Conservation (phyloP, 2,113 vertebrate genomes). For the Trochalopteron elliotii region DNA sequence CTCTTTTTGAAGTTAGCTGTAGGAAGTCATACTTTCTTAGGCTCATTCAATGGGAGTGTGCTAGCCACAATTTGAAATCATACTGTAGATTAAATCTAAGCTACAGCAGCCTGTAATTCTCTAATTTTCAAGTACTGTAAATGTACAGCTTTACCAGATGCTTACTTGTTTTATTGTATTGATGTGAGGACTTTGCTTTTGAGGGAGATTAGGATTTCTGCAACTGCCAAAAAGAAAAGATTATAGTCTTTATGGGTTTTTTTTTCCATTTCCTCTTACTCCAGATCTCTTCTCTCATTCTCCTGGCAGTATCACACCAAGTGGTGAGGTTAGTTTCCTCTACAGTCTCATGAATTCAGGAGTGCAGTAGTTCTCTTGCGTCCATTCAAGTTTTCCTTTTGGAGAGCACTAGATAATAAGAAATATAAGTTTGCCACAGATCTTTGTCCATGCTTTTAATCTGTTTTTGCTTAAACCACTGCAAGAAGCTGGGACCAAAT, state of each 20-base stretch:
- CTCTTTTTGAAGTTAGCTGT: neutral
- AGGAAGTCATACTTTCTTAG: neutral
- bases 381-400: neutral
- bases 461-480: neutral
- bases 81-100: neutral
- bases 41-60: neutral
- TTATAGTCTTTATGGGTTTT: neutral
- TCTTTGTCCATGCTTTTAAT: neutral
- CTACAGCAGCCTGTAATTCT: neutral
- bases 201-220: neutral
- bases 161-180: neutral
- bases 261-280: neutral
- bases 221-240: neutral
- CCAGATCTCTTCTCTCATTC: neutral
- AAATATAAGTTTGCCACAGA: neutral
- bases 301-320: neutral
- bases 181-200: neutral
- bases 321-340: neutral
- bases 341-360: neutral
- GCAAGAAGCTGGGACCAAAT: neutral
- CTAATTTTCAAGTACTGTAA: neutral
- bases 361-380: neutral
- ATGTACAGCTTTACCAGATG: neutral
- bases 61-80: neutral
- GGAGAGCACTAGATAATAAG: neutral